Conservation (phyloP, 1,140 invertebrate genomes). For the Aleiodes sp. region DNA sequence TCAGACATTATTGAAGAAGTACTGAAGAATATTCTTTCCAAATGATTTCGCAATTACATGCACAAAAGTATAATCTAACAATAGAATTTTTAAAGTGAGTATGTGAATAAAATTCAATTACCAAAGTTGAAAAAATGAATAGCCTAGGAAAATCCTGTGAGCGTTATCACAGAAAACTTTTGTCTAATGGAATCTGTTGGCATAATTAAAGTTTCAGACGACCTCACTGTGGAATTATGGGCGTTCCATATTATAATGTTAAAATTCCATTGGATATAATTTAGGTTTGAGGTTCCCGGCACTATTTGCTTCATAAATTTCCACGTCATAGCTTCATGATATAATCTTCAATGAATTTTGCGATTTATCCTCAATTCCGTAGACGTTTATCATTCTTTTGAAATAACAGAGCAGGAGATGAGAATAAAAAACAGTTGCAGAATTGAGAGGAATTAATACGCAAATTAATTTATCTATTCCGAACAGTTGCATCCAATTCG, state of each 20-base stretch:
- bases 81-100: not conserved
- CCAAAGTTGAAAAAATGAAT: not conserved
- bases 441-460: too few species aligned
- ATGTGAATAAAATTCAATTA: not conserved
- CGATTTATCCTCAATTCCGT: not conserved
- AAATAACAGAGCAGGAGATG: too few species aligned
- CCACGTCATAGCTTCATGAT: not conserved
- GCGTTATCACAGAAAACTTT: too few species aligned
- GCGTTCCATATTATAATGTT: not conserved
- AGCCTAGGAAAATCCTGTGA: too few species aligned
- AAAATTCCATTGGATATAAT: not conserved
- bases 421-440: too few species aligned
- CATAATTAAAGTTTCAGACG: constrained; percentile 32
- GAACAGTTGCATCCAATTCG: too few species aligned
- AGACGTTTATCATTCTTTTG: not conserved
- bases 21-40: too few species aligned
- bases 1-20: too few species aligned
- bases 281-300: not conserved
- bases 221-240: not conserved
- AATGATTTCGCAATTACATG: not conserved
- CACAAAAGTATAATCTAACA: not conserved
- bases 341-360: not conserved
- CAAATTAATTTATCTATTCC: too few species aligned
- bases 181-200: constrained; percentile 34
- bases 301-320: not conserved